phyloP scores from a whole-genome alignment of 2,888 invertebrate genomes.

The Watsonalla cultraria region DNA sequence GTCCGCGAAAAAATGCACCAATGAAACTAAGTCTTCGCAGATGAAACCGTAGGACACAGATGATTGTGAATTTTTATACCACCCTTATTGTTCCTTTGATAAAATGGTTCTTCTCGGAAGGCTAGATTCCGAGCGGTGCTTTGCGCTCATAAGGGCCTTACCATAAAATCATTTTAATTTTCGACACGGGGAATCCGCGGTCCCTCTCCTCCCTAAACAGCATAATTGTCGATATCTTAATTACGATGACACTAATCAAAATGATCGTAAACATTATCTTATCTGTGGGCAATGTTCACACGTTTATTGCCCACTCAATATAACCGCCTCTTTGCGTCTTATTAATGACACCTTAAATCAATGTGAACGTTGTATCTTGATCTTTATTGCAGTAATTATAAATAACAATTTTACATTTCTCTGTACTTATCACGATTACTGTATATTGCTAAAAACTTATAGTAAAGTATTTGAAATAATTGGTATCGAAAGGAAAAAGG shows the following conservation, averaged over 20 bases:
- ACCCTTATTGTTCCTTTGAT: too few species aligned
- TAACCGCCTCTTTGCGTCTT: constrained; percentile 11
- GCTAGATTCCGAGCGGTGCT: too few species aligned
- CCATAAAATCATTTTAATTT: too few species aligned
- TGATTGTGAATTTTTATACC: too few species aligned
- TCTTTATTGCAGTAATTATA: constrained; percentile 8
- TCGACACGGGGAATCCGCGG: too few species aligned
- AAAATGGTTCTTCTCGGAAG: too few species aligned
- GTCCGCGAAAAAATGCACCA: too few species aligned
- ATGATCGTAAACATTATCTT: constrained; percentile 19
- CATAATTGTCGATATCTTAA: constrained; percentile 16
- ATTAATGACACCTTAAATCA: constrained; percentile 24
- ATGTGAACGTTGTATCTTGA: constrained; percentile 15
- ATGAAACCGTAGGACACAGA: too few species aligned
- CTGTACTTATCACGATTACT: background rate
- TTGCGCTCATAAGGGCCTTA: too few species aligned
- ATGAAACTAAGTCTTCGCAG: too few species aligned
- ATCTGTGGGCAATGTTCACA: constrained; percentile 19
- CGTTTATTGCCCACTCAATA: constrained; percentile 23
- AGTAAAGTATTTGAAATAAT: too few species aligned
- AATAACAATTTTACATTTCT: background rate
- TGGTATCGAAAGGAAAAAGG: too few species aligned
- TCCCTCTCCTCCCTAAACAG: background rate
- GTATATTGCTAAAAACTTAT: background rate
- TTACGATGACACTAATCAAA: constrained; percentile 21